These are phyloP conservation scores for Linnaemya vulpina DNA, from an alignment of 2,888 invertebrate genomes.

Conservation along the genomic window DNA sequence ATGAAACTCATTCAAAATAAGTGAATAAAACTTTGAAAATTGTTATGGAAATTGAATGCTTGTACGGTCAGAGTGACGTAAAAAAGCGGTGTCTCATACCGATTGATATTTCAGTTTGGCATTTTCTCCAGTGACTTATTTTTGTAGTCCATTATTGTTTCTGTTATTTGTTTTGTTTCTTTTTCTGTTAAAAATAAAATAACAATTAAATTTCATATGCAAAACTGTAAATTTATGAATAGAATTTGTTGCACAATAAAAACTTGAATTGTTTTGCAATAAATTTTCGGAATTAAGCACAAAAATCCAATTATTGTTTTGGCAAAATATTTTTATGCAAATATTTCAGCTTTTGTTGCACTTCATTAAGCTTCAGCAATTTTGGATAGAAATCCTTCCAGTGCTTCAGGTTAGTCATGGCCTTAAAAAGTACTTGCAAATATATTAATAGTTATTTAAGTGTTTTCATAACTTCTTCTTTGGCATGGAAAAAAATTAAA, in stretches of 20 bases:
- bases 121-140: conserved; percentile 41
- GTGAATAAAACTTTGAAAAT: conserved; percentile 16
- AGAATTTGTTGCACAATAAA: conserved; percentile 27
- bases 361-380: conserved; percentile 54
- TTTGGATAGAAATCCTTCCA: conserved; percentile 34
- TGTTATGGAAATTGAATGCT: conserved; percentile 25
- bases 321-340: conserved; percentile 30
- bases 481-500: too few species aligned
- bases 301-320: not conserved
- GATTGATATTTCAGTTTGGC: conserved; percentile 16
- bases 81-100: not conserved
- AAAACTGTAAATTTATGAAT: conserved; percentile 33
- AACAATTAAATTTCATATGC: conserved; percentile 7
- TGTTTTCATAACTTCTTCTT: conserved; percentile 32
- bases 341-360: conserved; percentile 40
- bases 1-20: conserved; percentile 47
- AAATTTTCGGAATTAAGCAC: not conserved
- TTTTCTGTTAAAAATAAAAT: not conserved
- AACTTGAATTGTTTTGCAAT: not conserved
- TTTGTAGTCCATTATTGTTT: not conserved
- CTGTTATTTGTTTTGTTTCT: not conserved
- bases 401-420: conserved; percentile 24
- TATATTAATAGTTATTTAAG: not conserved
- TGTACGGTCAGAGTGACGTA: conserved; percentile 10
- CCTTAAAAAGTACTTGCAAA: conserved; percentile 16